These are phyloP conservation scores for Tachina fera DNA, from an alignment of 2,888 invertebrate genomes.

Conservation along the genomic window DNA sequence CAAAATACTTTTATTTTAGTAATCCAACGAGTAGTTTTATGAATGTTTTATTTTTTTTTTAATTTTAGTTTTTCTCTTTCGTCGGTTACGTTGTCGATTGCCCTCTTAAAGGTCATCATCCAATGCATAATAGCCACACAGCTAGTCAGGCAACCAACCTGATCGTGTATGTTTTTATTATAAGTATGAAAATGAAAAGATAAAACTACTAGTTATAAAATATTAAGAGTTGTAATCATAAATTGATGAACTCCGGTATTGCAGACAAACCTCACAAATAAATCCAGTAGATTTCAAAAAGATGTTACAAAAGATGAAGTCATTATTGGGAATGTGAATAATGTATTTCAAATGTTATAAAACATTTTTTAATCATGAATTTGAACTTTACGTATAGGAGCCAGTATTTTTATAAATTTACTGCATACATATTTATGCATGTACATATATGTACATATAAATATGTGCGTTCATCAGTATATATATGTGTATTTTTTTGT, in stretches of 20 bases:
- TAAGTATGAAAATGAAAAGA: slow-evolving; percentile 24
- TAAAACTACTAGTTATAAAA: slow-evolving; percentile 24
- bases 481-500: background rate
- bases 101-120: slow-evolving; percentile 67
- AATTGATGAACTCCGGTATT: slow-evolving; percentile 48
- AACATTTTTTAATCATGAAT: slow-evolving; percentile 33
- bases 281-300: slow-evolving; percentile 33
- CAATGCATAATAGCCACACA: slow-evolving; percentile 50
- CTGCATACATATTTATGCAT: background rate
- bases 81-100: slow-evolving; percentile 60
- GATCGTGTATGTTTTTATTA: slow-evolving; percentile 32
- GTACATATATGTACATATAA: background rate
- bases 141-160: slow-evolving; percentile 4
- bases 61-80: slow-evolving; percentile 35
- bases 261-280: slow-evolving; percentile 37
- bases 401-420: background rate
- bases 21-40: background rate
- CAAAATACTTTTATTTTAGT: slow-evolving; percentile 41
- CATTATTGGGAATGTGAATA: slow-evolving; percentile 16
- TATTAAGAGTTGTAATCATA: slow-evolving; percentile 52
- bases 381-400: slow-evolving; percentile 30
- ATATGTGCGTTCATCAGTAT: background rate
- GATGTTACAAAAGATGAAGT: slow-evolving; percentile 24
- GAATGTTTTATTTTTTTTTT: slow-evolving; percentile 11
- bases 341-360: slow-evolving; percentile 45